Conservation (phyloP, 2,113 vertebrate genomes). For the Lontra canadensis region DNA sequence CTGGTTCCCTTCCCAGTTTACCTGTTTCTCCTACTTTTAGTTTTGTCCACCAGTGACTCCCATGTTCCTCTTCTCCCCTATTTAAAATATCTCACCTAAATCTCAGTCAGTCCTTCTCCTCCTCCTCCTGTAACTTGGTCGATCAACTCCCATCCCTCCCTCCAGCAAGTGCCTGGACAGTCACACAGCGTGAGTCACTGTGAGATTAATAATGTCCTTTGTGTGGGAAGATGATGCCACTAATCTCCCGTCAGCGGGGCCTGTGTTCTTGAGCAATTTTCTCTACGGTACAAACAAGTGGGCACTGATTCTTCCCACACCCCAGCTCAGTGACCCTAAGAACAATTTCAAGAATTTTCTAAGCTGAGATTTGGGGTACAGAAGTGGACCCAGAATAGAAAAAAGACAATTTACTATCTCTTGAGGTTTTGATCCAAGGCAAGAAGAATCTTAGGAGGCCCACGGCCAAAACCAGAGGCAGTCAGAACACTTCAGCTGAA, state of each 20-base stretch:
- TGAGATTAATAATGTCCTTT: constrained; percentile 22
- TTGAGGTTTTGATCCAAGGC: background rate
- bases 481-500: background rate
- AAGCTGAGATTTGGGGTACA: background rate
- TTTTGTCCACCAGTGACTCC: background rate
- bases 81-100: background rate
- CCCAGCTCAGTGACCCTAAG: background rate
- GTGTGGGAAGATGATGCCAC: constrained; percentile 1
- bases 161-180: background rate
- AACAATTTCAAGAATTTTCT: background rate
- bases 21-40: background rate
- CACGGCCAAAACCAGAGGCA: background rate
- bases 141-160: background rate
- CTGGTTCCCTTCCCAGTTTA: background rate
- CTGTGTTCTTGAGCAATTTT: background rate
- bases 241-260: background rate
- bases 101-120: background rate
- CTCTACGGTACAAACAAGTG: background rate
- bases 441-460: background rate
- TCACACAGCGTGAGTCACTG: constrained; percentile 26
- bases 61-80: background rate
- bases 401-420: background rate
- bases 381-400: background rate
- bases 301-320: background rate
- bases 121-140: background rate